These are phyloP conservation scores for Cistogaster globosa DNA, from an alignment of 2,888 invertebrate genomes.

Conservation along the genomic window DNA sequence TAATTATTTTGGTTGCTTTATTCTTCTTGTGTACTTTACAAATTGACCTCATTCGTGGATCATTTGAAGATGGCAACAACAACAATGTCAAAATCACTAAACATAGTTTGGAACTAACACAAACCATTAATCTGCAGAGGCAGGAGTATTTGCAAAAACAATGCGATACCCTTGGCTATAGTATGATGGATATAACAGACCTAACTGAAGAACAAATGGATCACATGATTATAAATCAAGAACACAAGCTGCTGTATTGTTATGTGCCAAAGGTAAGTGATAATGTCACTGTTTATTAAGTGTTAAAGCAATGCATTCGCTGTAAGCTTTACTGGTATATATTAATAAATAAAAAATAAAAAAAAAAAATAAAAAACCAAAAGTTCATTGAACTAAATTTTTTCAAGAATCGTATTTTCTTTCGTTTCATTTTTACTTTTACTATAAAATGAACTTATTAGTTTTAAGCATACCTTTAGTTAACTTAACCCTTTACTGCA, in stretches of 20 bases:
- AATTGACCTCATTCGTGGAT: slow-evolving; percentile 73
- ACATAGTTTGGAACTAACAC: slow-evolving; percentile 86
- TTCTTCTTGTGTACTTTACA: slow-evolving; percentile 71
- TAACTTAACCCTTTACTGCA: too few relatives aligned
- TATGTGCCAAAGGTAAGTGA: slow-evolving; percentile 93
- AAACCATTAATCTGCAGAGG: slow-evolving; percentile 86
- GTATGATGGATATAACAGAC: slow-evolving; percentile 82
- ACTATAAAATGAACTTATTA: slow-evolving; percentile 1
- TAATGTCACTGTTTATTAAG: slow-evolving; percentile 2
- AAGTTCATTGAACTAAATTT: slow-evolving; percentile 64
- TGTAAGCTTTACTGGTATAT: background rate
- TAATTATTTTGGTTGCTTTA: slow-evolving; percentile 71
- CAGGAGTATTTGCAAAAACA: slow-evolving; percentile 86
- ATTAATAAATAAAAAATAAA: background rate
- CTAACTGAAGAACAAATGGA: slow-evolving; percentile 86
- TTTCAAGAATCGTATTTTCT: slow-evolving; percentile 21
- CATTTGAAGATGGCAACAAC: slow-evolving; percentile 81
- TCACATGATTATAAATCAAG: slow-evolving; percentile 92
- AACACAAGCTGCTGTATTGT: slow-evolving; percentile 93
- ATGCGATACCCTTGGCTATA: slow-evolving; percentile 85
- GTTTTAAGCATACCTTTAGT: background rate
- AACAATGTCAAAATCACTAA: slow-evolving; percentile 82
- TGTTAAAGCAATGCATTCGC: background rate
- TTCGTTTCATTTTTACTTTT: slow-evolving; percentile 8
- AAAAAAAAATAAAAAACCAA: slow-evolving; percentile 1